Base-by-base conservation (phyloP, 2,888 invertebrate genomes). In the Nipponacmea schrenckii region DNA sequence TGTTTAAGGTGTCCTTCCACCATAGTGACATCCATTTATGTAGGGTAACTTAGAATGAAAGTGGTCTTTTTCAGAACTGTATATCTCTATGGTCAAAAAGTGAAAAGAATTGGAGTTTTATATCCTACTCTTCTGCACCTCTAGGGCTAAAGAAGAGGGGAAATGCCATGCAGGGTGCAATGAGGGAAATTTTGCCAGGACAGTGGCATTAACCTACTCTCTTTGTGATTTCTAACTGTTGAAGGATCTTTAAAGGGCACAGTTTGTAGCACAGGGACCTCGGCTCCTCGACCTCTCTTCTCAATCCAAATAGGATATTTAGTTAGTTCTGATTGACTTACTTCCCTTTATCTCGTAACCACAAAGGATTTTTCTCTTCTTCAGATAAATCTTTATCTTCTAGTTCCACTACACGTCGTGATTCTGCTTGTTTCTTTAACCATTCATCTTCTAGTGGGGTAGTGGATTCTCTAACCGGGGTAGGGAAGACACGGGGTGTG, bases 331-430 rank as follows among this genome's bases (percentile, higher is more conserved):
- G 39, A 39, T 10, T 8, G 44, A 90, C 91, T 85, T 86, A 92
- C 91, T 94, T 93, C 66, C 95, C 95, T 89, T 95, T 95, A 75
- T 93, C 92, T 83, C 94, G 92, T 71, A 95, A 91, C 93, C 94
- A 95, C 75, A 93, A 91, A 0, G 95, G 95, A 88, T 95, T 94
- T 79, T 92, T 93, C 88, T 96, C 95, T 84, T 95, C 95, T 0
- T 87, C 87, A 20, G 83, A 82, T 24, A 89, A 78, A 75, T 89
- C 87, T 84, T 93, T 93, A 76, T 89, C 89, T 93, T 71, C 92
- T 1, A 94, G 93, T 27, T 95, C 94, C 68, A 89, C 87, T 1
- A 92, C 92, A 84, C 93, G 90, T 81, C 93, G 90, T 14, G 94
- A 94, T 83, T 93, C 92, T 2, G 93, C 93, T 83, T 95, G 93